phyloP scores from a whole-genome alignment of 1,140 invertebrate species.

The Drosophila melanogaster region DNA sequence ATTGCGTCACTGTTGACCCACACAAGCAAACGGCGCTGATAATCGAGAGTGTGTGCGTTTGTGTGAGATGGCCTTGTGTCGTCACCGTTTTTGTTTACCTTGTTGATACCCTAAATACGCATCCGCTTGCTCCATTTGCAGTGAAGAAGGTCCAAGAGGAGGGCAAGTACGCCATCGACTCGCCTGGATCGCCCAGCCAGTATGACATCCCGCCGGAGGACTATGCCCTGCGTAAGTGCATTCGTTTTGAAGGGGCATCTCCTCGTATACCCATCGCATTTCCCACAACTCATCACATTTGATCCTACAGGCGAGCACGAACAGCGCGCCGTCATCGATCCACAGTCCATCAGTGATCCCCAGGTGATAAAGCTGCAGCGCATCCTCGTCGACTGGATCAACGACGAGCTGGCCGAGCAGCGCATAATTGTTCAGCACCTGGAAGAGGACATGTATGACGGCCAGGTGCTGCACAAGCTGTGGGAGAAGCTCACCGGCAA shows the following conservation, averaged over 20 bases:
- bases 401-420: slow-evolving; percentile 98
- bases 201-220: slow-evolving; percentile 96
- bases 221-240: slow-evolving; percentile 91
- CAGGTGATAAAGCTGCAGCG: slow-evolving; percentile 94
- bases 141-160: slow-evolving; percentile 98
- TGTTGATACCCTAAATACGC: neutral
- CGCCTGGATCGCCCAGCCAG: slow-evolving; percentile 93
- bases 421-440: slow-evolving; percentile 99
- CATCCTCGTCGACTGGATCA: slow-evolving; percentile 98
- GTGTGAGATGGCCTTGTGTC: slow-evolving; percentile 39
- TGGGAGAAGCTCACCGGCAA: slow-evolving; percentile 95
- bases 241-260: neutral
- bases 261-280: neutral
- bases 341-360: slow-evolving; percentile 93
- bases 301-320: slow-evolving; percentile 93
- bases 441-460: slow-evolving; percentile 99
- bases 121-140: slow-evolving; percentile 78
- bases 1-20: slow-evolving; percentile 79
- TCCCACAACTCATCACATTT: neutral
- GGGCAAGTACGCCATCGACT: slow-evolving; percentile 98
- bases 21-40: slow-evolving; percentile 52
- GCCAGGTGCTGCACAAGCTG: slow-evolving; percentile 97
- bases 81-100: slow-evolving; percentile 53
- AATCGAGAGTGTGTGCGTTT: neutral
- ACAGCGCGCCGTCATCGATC: slow-evolving; percentile 97